Conservation (phyloP, 1,140 invertebrate genomes). For the Diabrotica virgifera region DNA sequence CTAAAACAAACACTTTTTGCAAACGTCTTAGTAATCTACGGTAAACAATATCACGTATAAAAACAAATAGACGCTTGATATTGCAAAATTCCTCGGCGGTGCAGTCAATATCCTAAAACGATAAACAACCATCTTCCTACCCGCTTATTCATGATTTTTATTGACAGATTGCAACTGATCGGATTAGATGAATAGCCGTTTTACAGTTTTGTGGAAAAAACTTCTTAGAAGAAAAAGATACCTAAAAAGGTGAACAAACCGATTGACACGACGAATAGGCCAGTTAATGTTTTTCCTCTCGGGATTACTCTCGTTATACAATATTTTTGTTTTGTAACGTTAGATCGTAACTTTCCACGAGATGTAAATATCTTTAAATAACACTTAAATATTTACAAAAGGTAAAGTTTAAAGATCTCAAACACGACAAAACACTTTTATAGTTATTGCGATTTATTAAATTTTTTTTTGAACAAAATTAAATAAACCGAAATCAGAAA, state of each 20-base stretch:
- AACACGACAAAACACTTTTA: too few relatives aligned
- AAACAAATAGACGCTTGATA: conserved; percentile 21
- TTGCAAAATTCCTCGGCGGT: conserved; percentile 23
- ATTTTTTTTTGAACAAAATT: too few relatives aligned
- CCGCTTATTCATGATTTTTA: conserved; percentile 21
- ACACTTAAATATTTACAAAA: too few relatives aligned
- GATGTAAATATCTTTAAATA: too few relatives aligned
- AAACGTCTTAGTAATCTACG: conserved; percentile 25
- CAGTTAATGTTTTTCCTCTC: too few relatives aligned
- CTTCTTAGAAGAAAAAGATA: conserved; percentile 8
- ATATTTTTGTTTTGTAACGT: too few relatives aligned
- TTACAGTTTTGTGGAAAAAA: conserved; percentile 7
- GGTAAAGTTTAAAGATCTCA: too few relatives aligned
- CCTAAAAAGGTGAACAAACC: conserved; percentile 1
- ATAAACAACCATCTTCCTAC: conserved; percentile 19
- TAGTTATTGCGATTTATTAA: too few relatives aligned
- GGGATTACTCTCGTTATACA: too few relatives aligned
- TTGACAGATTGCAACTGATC: conserved; percentile 11
- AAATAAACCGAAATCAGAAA: too few relatives aligned
- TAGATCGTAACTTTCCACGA: too few relatives aligned
- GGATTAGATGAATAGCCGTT: not conserved
- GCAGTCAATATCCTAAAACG: conserved; percentile 25
- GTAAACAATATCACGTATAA: conserved; percentile 22
- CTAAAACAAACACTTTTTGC: conserved; percentile 27
- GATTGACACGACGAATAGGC: too few relatives aligned